Evolutionary conservation across 2,888 invertebrate genomes (phyloP).

Genomic region (Amphimallon solstitiale): DNA sequence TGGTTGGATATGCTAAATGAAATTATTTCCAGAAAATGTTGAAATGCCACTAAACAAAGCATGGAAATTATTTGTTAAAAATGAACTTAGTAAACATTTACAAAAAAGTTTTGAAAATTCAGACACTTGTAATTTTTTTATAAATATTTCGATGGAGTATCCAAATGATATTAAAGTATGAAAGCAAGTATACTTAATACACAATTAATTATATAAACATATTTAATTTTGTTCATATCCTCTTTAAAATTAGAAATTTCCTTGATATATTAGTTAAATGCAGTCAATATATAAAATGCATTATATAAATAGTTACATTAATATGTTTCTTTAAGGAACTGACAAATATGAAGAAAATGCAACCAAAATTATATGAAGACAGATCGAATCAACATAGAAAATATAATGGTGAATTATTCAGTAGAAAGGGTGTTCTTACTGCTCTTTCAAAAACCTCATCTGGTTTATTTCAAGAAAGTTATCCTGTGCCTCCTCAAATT

Average conservation of each 20-base stretch:
- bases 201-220: slow-evolving; percentile 17
- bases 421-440: slow-evolving; percentile 73
- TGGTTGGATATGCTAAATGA: too few relatives aligned
- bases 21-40: slow-evolving; percentile 46
- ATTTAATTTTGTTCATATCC: slow-evolving; percentile 20
- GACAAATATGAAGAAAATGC: slow-evolving; percentile 62
- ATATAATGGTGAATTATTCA: slow-evolving; percentile 67
- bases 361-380: slow-evolving; percentile 62
- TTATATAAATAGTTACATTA: not conserved
- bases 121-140: slow-evolving; percentile 68
- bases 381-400: slow-evolving; percentile 60
- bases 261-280: too few relatives aligned
- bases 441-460: slow-evolving; percentile 64
- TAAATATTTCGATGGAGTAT: slow-evolving; percentile 71
- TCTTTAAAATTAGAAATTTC: too few relatives aligned
- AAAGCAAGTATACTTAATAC: slow-evolving; percentile 57
- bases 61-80: slow-evolving; percentile 79
- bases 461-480: slow-evolving; percentile 64
- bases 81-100: slow-evolving; percentile 67
- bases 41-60: slow-evolving; percentile 78
- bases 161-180: slow-evolving; percentile 64
- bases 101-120: slow-evolving; percentile 69
- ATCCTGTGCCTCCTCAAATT: slow-evolving; percentile 66
- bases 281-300: too few relatives aligned
- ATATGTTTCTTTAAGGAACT: slow-evolving; percentile 60